These are phyloP conservation scores for Itoplectis maculator DNA, from an alignment of 2,888 invertebrate species.

Conservation along the genomic window DNA sequence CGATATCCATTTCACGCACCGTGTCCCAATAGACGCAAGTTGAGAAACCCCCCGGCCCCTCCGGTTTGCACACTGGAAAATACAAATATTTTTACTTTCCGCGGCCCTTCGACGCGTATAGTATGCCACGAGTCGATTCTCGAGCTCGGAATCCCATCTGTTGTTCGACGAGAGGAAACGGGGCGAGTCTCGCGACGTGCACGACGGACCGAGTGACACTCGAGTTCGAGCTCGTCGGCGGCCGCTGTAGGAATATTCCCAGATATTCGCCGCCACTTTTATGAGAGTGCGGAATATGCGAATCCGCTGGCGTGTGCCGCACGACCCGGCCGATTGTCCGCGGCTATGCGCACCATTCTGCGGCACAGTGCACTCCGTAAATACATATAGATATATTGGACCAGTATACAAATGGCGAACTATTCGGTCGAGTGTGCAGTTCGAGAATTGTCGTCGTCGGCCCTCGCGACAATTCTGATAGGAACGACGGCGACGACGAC, in stretches of 20 bases:
- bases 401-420: too few relatives aligned
- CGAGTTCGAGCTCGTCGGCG: constrained; percentile 6
- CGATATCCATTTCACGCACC: too few relatives aligned
- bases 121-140: neutral
- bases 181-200: neutral
- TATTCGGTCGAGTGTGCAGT: constrained; percentile 17
- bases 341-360: constrained; percentile 16
- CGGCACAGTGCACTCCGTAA: constrained; percentile 1
- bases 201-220: constrained; percentile 25
- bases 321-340: constrained; percentile 39
- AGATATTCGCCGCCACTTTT: constrained; percentile 28
- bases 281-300: constrained; percentile 31
- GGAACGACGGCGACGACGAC: too few relatives aligned
- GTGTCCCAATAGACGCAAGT: too few relatives aligned
- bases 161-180: neutral
- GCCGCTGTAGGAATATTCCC: neutral
- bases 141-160: neutral
- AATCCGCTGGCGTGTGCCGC: neutral
- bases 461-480: constrained; percentile 29
- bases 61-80: neutral
- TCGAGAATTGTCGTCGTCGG: neutral
- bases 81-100: neutral
- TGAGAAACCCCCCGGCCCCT: too few relatives aligned
- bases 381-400: too few relatives aligned
- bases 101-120: neutral